These are phyloP conservation scores for Ischnura elegans DNA, from an alignment of 2,888 invertebrate genomes.

Conservation along the genomic window DNA sequence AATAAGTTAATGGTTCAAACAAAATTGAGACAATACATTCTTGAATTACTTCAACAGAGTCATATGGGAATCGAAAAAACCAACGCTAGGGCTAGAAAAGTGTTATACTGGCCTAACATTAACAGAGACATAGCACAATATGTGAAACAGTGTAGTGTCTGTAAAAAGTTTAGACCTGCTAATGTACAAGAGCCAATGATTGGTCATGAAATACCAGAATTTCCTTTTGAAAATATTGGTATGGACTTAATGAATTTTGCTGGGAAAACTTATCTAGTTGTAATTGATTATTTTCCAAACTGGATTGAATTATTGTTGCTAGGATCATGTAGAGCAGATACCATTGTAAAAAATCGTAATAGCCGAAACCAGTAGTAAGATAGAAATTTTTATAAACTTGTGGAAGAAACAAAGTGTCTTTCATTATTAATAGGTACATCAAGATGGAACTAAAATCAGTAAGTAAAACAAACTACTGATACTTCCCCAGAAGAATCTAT, in stretches of 20 bases:
- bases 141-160: too few species aligned
- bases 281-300: too few species aligned
- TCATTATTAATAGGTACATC: too few species aligned
- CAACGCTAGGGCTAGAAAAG: conserved; percentile 50
- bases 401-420: too few species aligned
- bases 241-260: neutral
- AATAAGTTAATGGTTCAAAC: conserved; percentile 43
- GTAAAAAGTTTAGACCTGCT: neutral
- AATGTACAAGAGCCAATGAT: conserved; percentile 5
- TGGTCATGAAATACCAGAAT: neutral
- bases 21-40: conserved; percentile 17
- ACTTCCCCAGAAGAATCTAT: too few species aligned
- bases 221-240: neutral
- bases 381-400: too few species aligned
- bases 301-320: conserved; percentile 41
- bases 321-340: neutral
- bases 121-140: neutral
- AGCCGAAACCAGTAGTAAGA: too few species aligned
- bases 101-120: conserved; percentile 68
- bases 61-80: conserved; percentile 63
- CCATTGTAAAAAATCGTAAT: neutral
- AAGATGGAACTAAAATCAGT: too few species aligned
- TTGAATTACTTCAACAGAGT: conserved; percentile 46
- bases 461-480: too few species aligned
- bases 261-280: neutral